These are phyloP conservation scores for Notolabrus celidotus DNA, from an alignment of 2,797 vertebrate species.

Conservation along the genomic window DNA sequence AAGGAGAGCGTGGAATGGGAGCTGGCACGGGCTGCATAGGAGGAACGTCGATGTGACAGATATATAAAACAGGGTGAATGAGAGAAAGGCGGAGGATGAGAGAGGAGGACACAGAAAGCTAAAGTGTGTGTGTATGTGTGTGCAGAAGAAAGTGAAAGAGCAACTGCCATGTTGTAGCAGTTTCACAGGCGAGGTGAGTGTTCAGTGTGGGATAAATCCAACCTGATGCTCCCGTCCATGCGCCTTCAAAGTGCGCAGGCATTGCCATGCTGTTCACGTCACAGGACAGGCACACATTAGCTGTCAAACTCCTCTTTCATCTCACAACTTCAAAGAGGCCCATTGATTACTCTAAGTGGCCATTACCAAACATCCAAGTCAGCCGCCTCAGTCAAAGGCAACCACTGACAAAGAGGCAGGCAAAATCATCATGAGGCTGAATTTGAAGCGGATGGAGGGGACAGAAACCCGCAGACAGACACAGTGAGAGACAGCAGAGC, in stretches of 20 bases:
- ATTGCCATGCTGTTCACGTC: conserved; percentile 86
- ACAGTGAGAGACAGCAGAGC: conserved; percentile 43
- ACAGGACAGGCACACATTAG: conserved; percentile 84
- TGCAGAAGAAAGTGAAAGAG: conserved; percentile 58
- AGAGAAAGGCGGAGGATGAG: conserved; percentile 56
- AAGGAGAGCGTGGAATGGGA: conserved; percentile 79
- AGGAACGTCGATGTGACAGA: conserved; percentile 82
- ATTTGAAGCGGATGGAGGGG: conserved; percentile 61
- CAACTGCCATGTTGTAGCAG: conserved; percentile 73
- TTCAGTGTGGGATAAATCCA: conserved; percentile 81
- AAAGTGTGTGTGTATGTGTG: conserved; percentile 8
- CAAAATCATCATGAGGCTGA: conserved; percentile 72
- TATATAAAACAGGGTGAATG: conserved; percentile 79
- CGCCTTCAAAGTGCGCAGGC: conserved; percentile 82
- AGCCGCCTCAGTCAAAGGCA: conserved; percentile 76
- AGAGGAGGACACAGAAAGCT: conserved; percentile 37
- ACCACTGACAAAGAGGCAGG: conserved; percentile 75
- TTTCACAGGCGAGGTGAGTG: conserved; percentile 72
- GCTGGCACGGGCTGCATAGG: conserved; percentile 80
- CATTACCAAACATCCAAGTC: conserved; percentile 86
- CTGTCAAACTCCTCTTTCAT: conserved; percentile 88
- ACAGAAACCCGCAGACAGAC: conserved; percentile 47
- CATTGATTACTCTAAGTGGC: conserved; percentile 89
- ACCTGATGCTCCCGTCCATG: conserved; percentile 76
- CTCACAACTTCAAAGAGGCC: conserved; percentile 86